Conservation (phyloP, 2,113 vertebrate genomes). For the Pluvianellus socialis region DNA sequence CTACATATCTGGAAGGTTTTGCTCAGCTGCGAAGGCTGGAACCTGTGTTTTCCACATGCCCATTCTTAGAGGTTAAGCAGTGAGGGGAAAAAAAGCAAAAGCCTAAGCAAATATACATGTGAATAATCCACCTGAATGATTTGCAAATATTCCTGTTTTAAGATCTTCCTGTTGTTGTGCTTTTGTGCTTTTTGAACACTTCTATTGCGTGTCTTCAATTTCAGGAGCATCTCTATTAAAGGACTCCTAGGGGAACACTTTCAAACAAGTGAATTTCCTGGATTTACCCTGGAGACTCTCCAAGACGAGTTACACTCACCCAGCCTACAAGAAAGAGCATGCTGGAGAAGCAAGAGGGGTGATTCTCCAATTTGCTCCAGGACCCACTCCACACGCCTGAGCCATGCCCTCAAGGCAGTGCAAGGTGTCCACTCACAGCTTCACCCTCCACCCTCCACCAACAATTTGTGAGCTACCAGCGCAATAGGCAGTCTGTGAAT, state of each 20-base stretch:
- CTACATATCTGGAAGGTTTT: neutral
- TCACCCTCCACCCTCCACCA: neutral
- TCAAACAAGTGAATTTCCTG: neutral
- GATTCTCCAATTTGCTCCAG: neutral
- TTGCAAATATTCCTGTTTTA: neutral
- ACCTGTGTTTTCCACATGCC: neutral
- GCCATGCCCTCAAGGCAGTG: neutral
- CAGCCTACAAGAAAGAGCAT: neutral
- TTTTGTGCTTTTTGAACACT: neutral
- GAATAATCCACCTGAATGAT: neutral
- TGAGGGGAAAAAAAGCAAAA: neutral
- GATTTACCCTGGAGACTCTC: neutral
- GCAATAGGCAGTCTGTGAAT: neutral
- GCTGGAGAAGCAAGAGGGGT: neutral
- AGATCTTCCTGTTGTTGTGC: neutral
- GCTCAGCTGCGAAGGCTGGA: neutral
- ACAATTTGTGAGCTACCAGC: neutral
- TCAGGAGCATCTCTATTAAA: neutral
- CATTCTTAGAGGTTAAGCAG: neutral
- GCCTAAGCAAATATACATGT: rapidly evolving
- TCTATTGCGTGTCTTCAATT: neutral
- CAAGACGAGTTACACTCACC: neutral
- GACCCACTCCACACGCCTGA: rapidly evolving
- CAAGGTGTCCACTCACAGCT: too few species aligned
- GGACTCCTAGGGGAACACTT: neutral